Evolutionary conservation across 2,888 invertebrate species (phyloP).

Genomic region (Taphrorychus bicolor): DNA sequence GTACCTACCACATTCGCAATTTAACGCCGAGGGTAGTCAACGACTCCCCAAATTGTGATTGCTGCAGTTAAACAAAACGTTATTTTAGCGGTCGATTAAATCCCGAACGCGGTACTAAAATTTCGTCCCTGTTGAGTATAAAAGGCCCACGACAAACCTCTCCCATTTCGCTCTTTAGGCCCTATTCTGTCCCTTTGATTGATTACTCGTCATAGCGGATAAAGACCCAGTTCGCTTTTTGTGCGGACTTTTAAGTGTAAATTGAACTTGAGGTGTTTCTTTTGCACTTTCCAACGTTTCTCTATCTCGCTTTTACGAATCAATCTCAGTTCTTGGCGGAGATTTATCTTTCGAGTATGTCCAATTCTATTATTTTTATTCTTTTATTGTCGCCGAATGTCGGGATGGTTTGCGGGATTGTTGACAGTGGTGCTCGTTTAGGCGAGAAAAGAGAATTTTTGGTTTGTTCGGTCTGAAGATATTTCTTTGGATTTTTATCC

Average conservation of each 20-base stretch:
- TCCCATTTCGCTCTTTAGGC: slow-evolving; percentile 41
- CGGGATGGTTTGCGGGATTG: slow-evolving; percentile 1
- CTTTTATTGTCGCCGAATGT: slow-evolving; percentile 14
- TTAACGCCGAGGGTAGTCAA: background rate
- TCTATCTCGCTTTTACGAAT: slow-evolving; percentile 32
- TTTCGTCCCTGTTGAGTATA: slow-evolving; percentile 18
- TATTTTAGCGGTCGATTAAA: background rate
- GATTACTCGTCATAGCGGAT: slow-evolving; percentile 49
- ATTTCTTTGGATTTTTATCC: background rate
- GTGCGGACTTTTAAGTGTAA: slow-evolving; percentile 53
- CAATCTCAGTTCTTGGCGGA: slow-evolving; percentile 21
- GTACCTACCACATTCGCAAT: background rate
- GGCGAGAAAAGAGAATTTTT: background rate
- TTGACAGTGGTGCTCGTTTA: background rate
- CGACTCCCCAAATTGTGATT: background rate
- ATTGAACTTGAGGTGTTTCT: slow-evolving; percentile 55
- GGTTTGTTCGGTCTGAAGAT: background rate
- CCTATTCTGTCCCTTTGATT: slow-evolving; percentile 46
- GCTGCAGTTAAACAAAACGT: background rate
- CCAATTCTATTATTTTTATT: slow-evolving; percentile 21
- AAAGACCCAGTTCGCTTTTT: slow-evolving; percentile 50
- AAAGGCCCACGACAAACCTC: slow-evolving; percentile 38
- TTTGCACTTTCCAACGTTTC: slow-evolving; percentile 42
- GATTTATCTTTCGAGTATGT: slow-evolving; percentile 33
- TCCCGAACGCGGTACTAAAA: slow-evolving; percentile 22